Evolutionary conservation across 1,140 invertebrate genomes (phyloP).

Genomic region (Agrilus planipennis): DNA sequence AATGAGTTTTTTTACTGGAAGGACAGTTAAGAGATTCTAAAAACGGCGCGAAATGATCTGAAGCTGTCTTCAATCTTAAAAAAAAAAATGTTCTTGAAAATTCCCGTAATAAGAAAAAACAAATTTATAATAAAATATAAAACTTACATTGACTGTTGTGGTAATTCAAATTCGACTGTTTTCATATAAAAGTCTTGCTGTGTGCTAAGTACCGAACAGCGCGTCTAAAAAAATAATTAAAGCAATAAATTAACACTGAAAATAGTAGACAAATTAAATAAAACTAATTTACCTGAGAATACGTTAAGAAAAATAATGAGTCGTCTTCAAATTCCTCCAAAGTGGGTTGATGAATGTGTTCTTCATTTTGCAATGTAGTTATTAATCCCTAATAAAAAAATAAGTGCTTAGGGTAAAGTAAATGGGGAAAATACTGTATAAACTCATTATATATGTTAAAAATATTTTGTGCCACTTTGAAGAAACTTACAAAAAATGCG

Average conservation of each 20-base stretch:
- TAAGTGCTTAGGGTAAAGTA: neutral
- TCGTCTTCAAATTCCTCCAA: constrained; percentile 35
- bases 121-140: no score
- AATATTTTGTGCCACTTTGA: neutral
- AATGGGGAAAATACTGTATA: neutral
- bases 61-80: no score
- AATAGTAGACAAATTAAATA: neutral
- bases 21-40: no score
- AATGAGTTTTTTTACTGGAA: no score
- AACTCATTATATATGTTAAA: constrained; percentile 5
- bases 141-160: constrained; percentile 14
- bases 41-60: no score
- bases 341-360: constrained; percentile 35
- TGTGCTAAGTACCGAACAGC: constrained; percentile 21
- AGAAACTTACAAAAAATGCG: constrained; percentile 21
- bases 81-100: no score
- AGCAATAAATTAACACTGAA: constrained; percentile 5
- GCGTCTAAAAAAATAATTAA: constrained; percentile 18
- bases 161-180: constrained; percentile 12
- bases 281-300: constrained; percentile 32
- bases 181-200: constrained; percentile 16
- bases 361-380: constrained; percentile 12
- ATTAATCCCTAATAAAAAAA: constrained; percentile 30
- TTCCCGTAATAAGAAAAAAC: no score
- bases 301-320: constrained; percentile 35